A percentile compares a stretch with the other conserved stretches of the same genome.
Evolutionary conservation across 1,140 invertebrate species (phyloP).

Genomic region (Phortica variegata): DNA sequence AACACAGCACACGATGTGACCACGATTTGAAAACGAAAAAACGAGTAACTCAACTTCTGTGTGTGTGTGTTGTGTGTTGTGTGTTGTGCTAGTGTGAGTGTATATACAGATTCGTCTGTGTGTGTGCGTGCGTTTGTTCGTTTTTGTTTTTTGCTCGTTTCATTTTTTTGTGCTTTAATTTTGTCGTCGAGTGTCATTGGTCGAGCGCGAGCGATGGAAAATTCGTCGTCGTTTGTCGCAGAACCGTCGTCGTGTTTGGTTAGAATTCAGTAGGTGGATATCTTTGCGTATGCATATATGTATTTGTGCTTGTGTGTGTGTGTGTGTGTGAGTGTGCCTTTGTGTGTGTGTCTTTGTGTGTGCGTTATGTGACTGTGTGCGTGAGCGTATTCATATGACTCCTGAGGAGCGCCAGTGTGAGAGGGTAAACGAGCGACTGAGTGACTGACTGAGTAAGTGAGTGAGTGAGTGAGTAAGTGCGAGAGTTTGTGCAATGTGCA

Average conservation of each 20-base stretch:
- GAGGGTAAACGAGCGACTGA: too few species aligned
- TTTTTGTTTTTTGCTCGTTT: conserved; percentile 14
- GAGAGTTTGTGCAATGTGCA: too few species aligned
- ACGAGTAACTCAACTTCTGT: neutral
- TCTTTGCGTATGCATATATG: conserved; percentile 11
- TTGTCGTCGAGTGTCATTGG: conserved; percentile 58
- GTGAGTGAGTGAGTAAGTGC: too few species aligned
- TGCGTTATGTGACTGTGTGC: too few species aligned
- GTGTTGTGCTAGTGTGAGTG: conserved; percentile 8
- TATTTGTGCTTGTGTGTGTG: conserved; percentile 3
- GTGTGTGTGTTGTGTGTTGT: conserved; percentile 30
- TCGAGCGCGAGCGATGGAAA: conserved; percentile 25
- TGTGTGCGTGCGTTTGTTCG: neutral
- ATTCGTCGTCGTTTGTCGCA: conserved; percentile 30
- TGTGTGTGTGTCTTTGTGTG: too few species aligned
- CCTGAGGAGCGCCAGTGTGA: too few species aligned
- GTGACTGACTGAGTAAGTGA: too few species aligned
- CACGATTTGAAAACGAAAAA: too few species aligned
- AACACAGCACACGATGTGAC: too few species aligned
- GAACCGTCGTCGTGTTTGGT: conserved; percentile 16
- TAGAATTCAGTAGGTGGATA: conserved; percentile 2
- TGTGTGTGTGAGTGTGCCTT: conserved; percentile 10
- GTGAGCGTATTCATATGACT: too few species aligned
- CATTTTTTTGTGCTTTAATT: conserved; percentile 40
- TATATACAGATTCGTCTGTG: conserved; percentile 2